phyloP scores from a whole-genome alignment of 1,140 invertebrate genomes.

The Drosophila ananassae region DNA sequence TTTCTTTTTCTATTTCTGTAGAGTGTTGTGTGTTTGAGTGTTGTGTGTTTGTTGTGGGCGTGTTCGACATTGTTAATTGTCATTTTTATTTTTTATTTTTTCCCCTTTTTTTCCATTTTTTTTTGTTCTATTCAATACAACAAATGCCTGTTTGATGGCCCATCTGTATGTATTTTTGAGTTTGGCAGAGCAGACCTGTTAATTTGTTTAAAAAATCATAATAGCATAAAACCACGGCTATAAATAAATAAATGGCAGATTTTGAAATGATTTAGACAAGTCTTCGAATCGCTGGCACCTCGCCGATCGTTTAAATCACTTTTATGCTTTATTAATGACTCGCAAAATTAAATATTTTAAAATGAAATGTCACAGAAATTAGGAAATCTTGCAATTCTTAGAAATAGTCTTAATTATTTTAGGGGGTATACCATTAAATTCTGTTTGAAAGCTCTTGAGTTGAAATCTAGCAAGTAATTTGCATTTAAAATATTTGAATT shows the following conservation, averaged over 20 bases:
- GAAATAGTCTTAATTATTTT: too few relatives aligned
- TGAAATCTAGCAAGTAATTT: too few relatives aligned
- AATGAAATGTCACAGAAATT: not conserved
- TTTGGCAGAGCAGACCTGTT: constrained; percentile 33
- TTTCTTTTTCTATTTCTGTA: constrained; percentile 9
- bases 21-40: not conserved
- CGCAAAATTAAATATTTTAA: not conserved
- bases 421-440: too few relatives aligned
- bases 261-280: constrained; percentile 1
- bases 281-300: not conserved
- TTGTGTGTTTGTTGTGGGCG: constrained; percentile 40
- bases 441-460: too few relatives aligned
- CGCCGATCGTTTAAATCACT: not conserved
- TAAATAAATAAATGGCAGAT: constrained; percentile 28
- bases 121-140: not conserved
- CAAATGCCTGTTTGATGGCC: not conserved
- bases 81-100: constrained; percentile 19
- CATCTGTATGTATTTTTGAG: constrained; percentile 19
- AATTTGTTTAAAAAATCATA: constrained; percentile 40
- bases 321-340: constrained; percentile 16
- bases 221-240: constrained; percentile 27
- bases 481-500: too few relatives aligned
- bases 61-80: constrained; percentile 52
- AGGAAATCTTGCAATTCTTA: too few relatives aligned
- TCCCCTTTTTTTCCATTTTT: not conserved